Evolutionary conservation across 2,113 vertebrate species (phyloP), one percentile per base, ranked within the genome.

Genomic region (Ardeotis arabs): DNA sequence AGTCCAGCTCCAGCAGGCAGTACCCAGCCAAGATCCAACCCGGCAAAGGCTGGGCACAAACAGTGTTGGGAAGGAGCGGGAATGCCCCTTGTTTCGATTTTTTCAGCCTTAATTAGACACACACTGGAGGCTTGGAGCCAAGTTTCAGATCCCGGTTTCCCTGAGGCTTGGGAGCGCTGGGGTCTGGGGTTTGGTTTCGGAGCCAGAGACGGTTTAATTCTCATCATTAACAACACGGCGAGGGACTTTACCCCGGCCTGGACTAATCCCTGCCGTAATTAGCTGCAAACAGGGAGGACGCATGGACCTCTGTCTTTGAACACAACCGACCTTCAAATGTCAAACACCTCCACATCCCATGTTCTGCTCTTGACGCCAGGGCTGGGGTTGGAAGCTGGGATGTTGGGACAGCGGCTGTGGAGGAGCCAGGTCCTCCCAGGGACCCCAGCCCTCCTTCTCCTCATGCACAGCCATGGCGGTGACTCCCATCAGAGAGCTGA

Each of bases 81-180:
- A 87, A 87, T 56, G 35, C 13, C 53, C 44, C 49, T 91, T 1
- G 0, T 60, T 72, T 93, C 47, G 58, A 94, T 72, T 79, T 82
- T 60, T 92, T 64, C 70, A 90, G 83, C 59, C 67, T 79, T 94
- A 83, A 86, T 90, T 74, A 85, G 67, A 84, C 63, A 84, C 47
- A 49, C 8, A 12, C 1, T 37, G 37, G 45, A 80, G 47, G 27
- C 68, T 9, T 62, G 31, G 31, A 95, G 85, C 88, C 88, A 93
- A 73, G 63, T 58, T 85, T 92, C 62, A 69, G 62, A 91, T 83
- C 62, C 82, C 0, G 4, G 72, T 59, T 74, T 96, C 76, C 92
- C 94, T 58, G 62, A 90, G 82, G 82, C 50, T 90, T 0, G 1
- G 72, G 84, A 94, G 45, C 0, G 0, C 67, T 77, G 82, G 45